Conservation (phyloP, 2,797 vertebrate species). For the Pangasius djambal region DNA sequence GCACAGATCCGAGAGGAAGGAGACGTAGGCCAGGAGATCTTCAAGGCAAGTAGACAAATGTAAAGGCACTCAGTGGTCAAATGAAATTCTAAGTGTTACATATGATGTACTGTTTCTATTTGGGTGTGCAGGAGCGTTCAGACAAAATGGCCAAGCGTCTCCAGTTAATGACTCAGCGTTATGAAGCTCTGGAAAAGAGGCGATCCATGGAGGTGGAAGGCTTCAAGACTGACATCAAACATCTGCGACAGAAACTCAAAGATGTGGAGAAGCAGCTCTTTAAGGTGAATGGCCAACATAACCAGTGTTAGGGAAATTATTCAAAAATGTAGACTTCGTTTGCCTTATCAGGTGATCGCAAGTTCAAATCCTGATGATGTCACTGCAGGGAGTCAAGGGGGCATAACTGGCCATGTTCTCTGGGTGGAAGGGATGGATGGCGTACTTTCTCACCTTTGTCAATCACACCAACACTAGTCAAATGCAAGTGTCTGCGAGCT, state of each 20-base stretch:
- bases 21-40: conserved; percentile 85
- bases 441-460: no score
- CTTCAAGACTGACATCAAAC: conserved; percentile 90
- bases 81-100: background rate
- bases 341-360: background rate
- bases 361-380: background rate
- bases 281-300: conserved; percentile 76
- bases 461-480: no score
- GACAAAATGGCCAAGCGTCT: conserved; percentile 90
- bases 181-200: conserved; percentile 89
- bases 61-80: background rate
- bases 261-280: conserved; percentile 90
- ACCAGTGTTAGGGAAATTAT: background rate
- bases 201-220: conserved; percentile 91
- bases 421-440: no score
- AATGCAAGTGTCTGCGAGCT: no score
- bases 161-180: conserved; percentile 89
- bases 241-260: conserved; percentile 87
- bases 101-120: background rate
- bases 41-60: conserved; percentile 77
- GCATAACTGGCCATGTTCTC: background rate
- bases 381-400: background rate
- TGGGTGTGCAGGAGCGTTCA: conserved; percentile 81
- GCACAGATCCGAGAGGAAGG: conserved; percentile 87
- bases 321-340: background rate